phyloP scores from a whole-genome alignment of 2,888 invertebrate species.

The Agonopterix alstromeriana region DNA sequence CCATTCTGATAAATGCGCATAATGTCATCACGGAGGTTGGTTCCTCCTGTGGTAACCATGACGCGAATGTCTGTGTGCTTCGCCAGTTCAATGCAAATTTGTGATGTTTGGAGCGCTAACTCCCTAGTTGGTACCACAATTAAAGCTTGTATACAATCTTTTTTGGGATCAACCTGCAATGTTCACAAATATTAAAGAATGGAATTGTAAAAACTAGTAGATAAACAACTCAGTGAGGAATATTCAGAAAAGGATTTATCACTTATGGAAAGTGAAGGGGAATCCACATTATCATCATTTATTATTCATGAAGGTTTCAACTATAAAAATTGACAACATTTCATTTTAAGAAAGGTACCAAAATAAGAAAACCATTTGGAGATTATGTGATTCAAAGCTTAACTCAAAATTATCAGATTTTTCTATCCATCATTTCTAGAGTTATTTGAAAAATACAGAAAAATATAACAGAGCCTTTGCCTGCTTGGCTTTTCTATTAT shows the following conservation, averaged over 20 bases:
- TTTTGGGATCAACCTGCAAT: conserved; percentile 84
- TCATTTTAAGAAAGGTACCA: no score
- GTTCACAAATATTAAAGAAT: not conserved
- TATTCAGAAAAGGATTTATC: conserved; percentile 36
- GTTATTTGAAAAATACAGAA: no score
- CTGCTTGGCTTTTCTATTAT: no score
- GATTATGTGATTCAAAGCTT: no score
- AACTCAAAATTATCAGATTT: no score
- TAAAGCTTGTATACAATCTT: conserved; percentile 97
- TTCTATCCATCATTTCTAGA: no score
- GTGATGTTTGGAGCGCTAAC: conserved; percentile 98
- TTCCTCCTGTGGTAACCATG: conserved; percentile 99
- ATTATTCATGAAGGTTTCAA: not conserved
- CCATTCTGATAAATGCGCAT: conserved; percentile 99
- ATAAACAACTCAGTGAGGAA: no score
- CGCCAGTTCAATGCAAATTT: conserved; percentile 98
- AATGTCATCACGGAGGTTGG: conserved; percentile 98
- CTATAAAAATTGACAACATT: not conserved
- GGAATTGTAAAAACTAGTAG: not conserved
- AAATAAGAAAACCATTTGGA: no score
- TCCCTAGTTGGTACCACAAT: conserved; percentile 99
- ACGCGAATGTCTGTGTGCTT: conserved; percentile 98
- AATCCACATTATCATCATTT: conserved; percentile 70
- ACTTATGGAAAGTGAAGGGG: conserved; percentile 73
- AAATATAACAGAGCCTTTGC: no score